Conservation (phyloP, 2,888 invertebrate species). For the Sepioteuthis lessoniana region DNA sequence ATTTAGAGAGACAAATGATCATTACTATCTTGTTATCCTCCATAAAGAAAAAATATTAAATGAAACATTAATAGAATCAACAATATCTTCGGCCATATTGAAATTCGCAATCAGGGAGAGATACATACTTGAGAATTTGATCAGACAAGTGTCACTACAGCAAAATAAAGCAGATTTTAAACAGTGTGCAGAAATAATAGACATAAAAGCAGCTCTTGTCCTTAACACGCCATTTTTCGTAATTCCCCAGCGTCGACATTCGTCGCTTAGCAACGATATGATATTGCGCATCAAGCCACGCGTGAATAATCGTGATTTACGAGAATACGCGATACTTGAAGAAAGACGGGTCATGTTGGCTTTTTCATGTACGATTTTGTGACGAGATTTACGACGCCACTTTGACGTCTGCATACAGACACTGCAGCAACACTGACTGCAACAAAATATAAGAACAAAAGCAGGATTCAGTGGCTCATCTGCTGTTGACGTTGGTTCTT, state of each 20-base stretch:
- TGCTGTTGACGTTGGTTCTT: not conserved
- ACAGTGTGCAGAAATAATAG: not conserved
- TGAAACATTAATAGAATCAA: no score
- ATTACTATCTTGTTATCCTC: no score
- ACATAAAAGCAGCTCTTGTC: not conserved
- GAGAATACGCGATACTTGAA: not conserved
- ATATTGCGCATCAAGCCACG: conserved; percentile 11
- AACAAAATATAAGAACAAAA: not conserved
- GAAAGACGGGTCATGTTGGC: not conserved
- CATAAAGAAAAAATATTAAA: no score
- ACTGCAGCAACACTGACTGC: not conserved
- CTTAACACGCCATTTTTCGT: not conserved
- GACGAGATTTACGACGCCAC: not conserved
- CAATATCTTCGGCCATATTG: no score
- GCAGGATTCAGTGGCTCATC: not conserved
- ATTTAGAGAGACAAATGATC: no score
- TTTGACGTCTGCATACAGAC: not conserved
- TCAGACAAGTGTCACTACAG: no score
- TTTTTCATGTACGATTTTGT: not conserved
- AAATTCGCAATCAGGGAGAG: no score
- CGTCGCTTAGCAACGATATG: conserved; percentile 33
- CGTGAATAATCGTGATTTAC: conserved; percentile 33
- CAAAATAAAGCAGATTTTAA: not conserved
- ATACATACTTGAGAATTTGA: no score
- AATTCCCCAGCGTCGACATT: not conserved